Percentiles rank a stretch among this genome's conserved stretches.
These are phyloP conservation scores for Proisotoma minuta DNA, from an alignment of 2,888 invertebrate genomes.

Conservation along the genomic window DNA sequence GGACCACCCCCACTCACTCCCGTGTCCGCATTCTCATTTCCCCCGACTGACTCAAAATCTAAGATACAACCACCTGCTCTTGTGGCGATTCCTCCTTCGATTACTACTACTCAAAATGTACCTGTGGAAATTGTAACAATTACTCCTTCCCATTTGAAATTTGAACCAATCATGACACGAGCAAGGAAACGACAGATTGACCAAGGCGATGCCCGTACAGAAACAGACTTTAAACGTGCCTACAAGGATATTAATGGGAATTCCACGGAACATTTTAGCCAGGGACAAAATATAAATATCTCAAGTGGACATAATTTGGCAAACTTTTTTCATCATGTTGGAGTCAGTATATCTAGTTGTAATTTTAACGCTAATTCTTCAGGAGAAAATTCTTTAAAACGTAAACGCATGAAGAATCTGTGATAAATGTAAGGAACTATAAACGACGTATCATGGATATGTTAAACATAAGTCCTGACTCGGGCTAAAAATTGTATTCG, in stretches of 20 bases:
- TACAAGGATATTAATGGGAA: not conserved
- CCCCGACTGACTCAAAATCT: conserved; percentile 13
- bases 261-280: not conserved
- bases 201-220: conserved; percentile 5
- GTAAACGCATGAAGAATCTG: conserved; percentile 41
- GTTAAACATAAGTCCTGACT: not conserved
- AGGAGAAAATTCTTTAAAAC: conserved; percentile 25
- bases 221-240: not conserved
- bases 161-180: conserved; percentile 47
- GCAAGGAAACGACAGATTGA: conserved; percentile 45
- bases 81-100: conserved; percentile 9
- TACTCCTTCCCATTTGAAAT: conserved; percentile 22
- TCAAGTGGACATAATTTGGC: not conserved
- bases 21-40: conserved; percentile 24
- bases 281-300: too few species aligned
- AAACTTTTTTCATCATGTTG: not conserved
- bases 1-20: conserved; percentile 18
- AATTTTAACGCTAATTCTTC: not conserved
- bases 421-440: conserved; percentile 37
- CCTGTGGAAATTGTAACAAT: not conserved
- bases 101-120: conserved; percentile 1
- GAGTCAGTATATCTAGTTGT: not conserved
- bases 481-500: too few species aligned
- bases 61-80: conserved; percentile 9
- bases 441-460: conserved; percentile 15